Base-by-base conservation (phyloP, 2,113 vertebrate species). In the Odontesthes bonariensis region DNA sequence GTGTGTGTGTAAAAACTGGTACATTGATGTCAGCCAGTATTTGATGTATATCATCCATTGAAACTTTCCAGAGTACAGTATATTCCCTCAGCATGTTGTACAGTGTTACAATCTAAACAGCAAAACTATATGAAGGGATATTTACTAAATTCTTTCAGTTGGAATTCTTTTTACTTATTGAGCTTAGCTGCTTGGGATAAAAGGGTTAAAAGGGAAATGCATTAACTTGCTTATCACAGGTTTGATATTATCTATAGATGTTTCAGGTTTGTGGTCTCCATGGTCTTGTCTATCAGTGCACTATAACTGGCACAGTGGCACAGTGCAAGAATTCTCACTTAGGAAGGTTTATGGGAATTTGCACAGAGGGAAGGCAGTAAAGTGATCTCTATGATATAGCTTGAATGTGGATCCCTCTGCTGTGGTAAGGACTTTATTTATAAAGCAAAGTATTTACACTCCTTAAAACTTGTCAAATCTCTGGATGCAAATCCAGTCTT, bases 311-410 rank as follows among this genome's bases (percentile, higher is more conserved):
- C 23, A 46, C 19, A 52, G n/a, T 54, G 32, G 63, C 23, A 46
- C 19, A 52, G n/a, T 2, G 5, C 58, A 52, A 31, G 46, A 32
- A 44, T 69, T 22, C 19, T 44, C 8, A 44, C n/a, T 27, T 49
- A 32, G 42, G 33, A 19, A 78, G 49, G 84, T 76, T 77, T 76
- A 78, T 79, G 56, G 14, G 69, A 73, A 82, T 84, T 23, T 80
- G 73, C 42, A 47, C 47, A 75, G 59, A 73, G 60, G 56, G 8
- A n/a, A 77, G 52, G 49, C 32, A 64, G 42, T 61, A 27, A 31
- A 1, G 57, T 69, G 69, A 86, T 82, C 73, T 67, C 33, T 62
- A 74, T 79, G 42, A 81, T 59, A 63, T 82, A 60, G 47, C 53
- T 71, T 72, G 57, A 68, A 79, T 49, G 52, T 58, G 19, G 75